Evolutionary conservation across 2,888 invertebrate genomes (phyloP), one percentile per base, ranked within the genome.

Genomic region (Drosophila ustulata): DNA sequence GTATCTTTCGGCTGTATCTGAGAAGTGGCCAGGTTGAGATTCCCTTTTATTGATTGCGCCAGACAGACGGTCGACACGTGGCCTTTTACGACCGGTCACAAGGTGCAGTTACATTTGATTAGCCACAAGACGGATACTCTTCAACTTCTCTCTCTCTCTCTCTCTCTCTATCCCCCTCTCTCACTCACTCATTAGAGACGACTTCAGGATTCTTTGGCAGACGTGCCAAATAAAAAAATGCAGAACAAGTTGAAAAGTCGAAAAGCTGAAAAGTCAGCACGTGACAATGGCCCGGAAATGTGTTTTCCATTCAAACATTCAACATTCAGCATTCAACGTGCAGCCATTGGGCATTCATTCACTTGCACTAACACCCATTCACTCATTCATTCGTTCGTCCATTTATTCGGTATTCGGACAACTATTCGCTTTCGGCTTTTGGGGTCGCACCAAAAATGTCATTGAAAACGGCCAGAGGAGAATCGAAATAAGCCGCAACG

Each of bases 281-380:
- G 84, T 85, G 84, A 86, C 84, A 86, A 80, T 75, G 74, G 70
- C 50, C 68, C 32, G 73, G 52, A 78, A 83, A 78, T 80, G 80
- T 75, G 71, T 74, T 77, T 80, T 79, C 79, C 74, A 75, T 75
- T 75, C 59, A 71, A 49, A 3, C 39, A 47, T 37, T 37, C 37
- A 23, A 23, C 56, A 46, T 46, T 37, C 37, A 23, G 7, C 56
- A 46, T 46, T 32, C 46, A 34, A 51, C 50, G 59, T 57, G 58
- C 41, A 50, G 30, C 34, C 18, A 45, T 50, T 45, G 13, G n/a
- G 26, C 57, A 57, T 23, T 39, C 49, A 49, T 52, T 59, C 66
- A 37, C 6, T 34, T 28, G 53, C 26, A 37, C 57, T 30, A 46
- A 23, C 57, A 51, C 23, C 25, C 67, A 73, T 53, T 58, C 58